Evolutionary conservation across 2,888 invertebrate genomes (phyloP).

Genomic region (Sarcophaga variegata): DNA sequence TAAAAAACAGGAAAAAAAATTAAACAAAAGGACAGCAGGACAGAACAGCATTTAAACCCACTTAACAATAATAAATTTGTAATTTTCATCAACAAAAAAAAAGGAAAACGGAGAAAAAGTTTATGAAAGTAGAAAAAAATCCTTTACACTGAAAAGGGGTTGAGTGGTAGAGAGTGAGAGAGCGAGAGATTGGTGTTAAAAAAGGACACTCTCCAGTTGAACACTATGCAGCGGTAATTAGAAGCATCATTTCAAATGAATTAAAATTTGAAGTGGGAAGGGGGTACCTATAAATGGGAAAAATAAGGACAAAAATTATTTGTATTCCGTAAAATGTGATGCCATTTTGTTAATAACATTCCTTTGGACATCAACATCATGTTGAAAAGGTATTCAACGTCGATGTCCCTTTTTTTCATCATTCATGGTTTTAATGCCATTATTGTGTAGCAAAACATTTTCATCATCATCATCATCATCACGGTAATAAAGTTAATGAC

Average conservation of each 20-base stretch:
- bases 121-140: constrained; percentile 5
- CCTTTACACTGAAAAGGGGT: too few relatives aligned
- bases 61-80: constrained; percentile 64
- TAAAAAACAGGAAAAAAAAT: too few relatives aligned
- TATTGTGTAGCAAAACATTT: constrained; percentile 46
- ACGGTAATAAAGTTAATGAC: constrained; percentile 68
- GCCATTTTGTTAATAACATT: constrained; percentile 57
- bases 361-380: constrained; percentile 51
- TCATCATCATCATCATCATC: constrained; percentile 2
- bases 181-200: too few relatives aligned
- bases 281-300: not conserved
- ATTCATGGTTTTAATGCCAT: constrained; percentile 14
- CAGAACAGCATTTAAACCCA: constrained; percentile 54
- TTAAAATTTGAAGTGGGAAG: not conserved
- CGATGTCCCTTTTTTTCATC: constrained; percentile 33
- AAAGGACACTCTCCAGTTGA: constrained; percentile 21
- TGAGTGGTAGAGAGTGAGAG: too few relatives aligned
- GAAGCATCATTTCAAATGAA: constrained; percentile 15
- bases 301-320: not conserved
- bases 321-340: not conserved
- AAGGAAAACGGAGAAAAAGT: not conserved
- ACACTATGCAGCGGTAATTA: constrained; percentile 54
- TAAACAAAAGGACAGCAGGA: constrained; percentile 25
- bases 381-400: constrained; percentile 19
- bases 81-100: constrained; percentile 34